Conservation (phyloP, 2,888 invertebrate genomes). For the Brachycybe producta region DNA sequence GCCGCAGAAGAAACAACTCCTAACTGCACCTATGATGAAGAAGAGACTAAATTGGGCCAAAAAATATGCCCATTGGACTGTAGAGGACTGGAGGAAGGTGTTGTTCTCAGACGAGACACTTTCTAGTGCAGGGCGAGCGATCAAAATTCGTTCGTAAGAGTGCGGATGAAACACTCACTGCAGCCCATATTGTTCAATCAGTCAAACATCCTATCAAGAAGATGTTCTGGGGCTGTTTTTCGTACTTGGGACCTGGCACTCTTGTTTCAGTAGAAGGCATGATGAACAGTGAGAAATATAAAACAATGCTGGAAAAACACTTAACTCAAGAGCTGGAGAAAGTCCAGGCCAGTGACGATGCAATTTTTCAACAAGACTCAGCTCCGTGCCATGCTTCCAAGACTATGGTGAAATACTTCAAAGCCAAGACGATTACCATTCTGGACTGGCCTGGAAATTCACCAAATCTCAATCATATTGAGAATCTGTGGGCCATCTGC, state of each 20-base stretch:
- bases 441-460: constrained; percentile 14
- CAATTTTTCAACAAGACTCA: constrained; percentile 10
- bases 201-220: too few relatives aligned
- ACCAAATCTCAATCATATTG: constrained; percentile 7
- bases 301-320: neutral
- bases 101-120: too few relatives aligned
- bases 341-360: neutral
- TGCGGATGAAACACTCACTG: too few relatives aligned
- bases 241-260: neutral
- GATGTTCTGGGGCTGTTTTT: neutral
- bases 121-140: too few relatives aligned
- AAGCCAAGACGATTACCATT: neutral
- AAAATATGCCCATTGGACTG: too few relatives aligned
- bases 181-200: too few relatives aligned
- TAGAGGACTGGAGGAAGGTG: too few relatives aligned
- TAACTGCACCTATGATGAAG: too few relatives aligned
- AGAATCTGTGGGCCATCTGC: constrained; percentile 10
- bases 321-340: neutral
- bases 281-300: neutral
- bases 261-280: neutral
- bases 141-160: too few relatives aligned
- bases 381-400: constrained; percentile 5
- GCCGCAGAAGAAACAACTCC: too few relatives aligned
- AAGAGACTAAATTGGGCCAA: too few relatives aligned
- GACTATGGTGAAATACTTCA: neutral